These are phyloP conservation scores for Pegoplata infirma DNA, from an alignment of 2,888 invertebrate species.

Conservation along the genomic window DNA sequence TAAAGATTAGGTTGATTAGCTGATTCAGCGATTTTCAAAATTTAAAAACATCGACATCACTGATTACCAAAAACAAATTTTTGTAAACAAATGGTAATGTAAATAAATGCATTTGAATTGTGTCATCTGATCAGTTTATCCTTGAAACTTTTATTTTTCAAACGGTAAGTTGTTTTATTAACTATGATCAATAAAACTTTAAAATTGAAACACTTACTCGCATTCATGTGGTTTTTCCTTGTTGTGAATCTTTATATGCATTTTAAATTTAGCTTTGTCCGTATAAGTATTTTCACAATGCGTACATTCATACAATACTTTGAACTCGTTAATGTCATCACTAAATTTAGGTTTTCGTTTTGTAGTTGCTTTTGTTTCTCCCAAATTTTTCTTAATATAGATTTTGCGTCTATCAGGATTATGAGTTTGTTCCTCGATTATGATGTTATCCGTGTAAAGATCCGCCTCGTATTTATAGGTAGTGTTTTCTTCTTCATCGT, in stretches of 20 bases:
- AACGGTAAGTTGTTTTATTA: no score
- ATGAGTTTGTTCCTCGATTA: constrained; percentile 39
- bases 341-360: constrained; percentile 43
- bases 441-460: constrained; percentile 8
- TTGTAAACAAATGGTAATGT: no score
- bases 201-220: constrained; percentile 73
- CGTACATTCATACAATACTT: constrained; percentile 71
- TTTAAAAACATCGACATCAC: no score
- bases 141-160: no score
- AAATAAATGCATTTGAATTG: no score
- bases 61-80: no score
- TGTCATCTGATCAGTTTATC: no score
- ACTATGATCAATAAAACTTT: no score
- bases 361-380: background rate
- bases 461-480: constrained; percentile 11
- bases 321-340: constrained; percentile 15
- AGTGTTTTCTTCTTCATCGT: constrained; percentile 27
- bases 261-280: constrained; percentile 74
- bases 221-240: constrained; percentile 75
- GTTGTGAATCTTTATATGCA: constrained; percentile 77
- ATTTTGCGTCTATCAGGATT: constrained; percentile 4
- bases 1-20: no score
- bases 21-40: no score
- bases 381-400: background rate
- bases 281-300: constrained; percentile 76